Evolutionary conservation across 2,797 vertebrate genomes (phyloP).

Genomic region (Oreochromis mossambicus): DNA sequence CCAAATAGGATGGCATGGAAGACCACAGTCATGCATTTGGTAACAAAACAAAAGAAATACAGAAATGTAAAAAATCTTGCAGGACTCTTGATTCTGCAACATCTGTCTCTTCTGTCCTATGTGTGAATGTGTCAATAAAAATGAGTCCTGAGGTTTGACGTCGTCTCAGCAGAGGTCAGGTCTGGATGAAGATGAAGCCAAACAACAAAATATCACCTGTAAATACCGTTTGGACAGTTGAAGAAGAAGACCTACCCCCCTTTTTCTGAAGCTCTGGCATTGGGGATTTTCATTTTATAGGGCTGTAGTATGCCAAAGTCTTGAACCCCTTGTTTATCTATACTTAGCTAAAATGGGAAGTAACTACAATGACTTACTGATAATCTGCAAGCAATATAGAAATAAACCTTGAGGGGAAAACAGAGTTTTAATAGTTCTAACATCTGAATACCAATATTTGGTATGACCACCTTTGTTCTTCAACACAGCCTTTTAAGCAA

Average conservation of each 20-base stretch:
- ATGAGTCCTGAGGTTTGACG: neutral
- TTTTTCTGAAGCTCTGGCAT: neutral
- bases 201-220: neutral
- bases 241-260: neutral
- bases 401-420: neutral
- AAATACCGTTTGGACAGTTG: neutral
- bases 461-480: no score
- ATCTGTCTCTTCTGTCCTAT: neutral
- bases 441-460: neutral
- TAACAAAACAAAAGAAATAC: neutral
- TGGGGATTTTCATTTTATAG: neutral
- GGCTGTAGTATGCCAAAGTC: neutral
- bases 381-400: neutral
- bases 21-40: neutral
- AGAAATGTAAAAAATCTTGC: neutral
- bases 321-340: neutral
- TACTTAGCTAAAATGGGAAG: neutral
- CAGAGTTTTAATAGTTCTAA: neutral
- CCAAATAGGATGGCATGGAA: neutral
- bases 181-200: neutral
- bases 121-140: neutral
- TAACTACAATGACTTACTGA: neutral
- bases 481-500: no score
- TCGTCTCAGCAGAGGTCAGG: neutral
- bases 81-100: neutral